These are phyloP conservation scores for Halictus ligatus DNA, from an alignment of 2,888 invertebrate species.

Conservation along the genomic window DNA sequence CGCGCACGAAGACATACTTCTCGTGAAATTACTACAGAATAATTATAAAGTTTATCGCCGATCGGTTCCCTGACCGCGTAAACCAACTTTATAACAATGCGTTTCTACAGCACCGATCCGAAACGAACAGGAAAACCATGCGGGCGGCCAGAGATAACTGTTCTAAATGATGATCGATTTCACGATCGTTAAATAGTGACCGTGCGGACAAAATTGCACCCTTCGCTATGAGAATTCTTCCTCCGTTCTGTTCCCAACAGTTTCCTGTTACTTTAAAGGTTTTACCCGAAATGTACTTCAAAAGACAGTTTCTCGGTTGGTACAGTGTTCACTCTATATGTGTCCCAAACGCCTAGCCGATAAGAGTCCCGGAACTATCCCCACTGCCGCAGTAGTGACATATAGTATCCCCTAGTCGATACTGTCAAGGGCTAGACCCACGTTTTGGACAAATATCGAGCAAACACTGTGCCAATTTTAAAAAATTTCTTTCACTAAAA, in stretches of 20 bases:
- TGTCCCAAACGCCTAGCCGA: no score
- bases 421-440: no score
- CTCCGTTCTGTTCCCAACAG: background rate
- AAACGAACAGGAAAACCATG: background rate
- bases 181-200: background rate
- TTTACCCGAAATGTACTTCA: background rate
- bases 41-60: conserved; percentile 7
- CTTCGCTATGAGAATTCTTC: background rate
- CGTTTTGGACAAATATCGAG: no score
- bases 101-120: background rate
- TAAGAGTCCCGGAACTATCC: no score
- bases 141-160: background rate
- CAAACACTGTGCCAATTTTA: no score
- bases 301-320: no score
- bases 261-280: background rate
- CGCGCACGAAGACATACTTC: background rate
- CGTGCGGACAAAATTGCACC: background rate
- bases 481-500: no score
- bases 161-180: background rate
- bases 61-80: background rate
- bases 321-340: no score
- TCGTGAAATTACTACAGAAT: background rate
- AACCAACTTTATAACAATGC: background rate
- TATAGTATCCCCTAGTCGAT: no score
- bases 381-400: no score